Evolutionary conservation across 2,797 vertebrate species (phyloP), one percentile per base, ranked within the genome.

Genomic region (Tauraco hartlaubi): DNA sequence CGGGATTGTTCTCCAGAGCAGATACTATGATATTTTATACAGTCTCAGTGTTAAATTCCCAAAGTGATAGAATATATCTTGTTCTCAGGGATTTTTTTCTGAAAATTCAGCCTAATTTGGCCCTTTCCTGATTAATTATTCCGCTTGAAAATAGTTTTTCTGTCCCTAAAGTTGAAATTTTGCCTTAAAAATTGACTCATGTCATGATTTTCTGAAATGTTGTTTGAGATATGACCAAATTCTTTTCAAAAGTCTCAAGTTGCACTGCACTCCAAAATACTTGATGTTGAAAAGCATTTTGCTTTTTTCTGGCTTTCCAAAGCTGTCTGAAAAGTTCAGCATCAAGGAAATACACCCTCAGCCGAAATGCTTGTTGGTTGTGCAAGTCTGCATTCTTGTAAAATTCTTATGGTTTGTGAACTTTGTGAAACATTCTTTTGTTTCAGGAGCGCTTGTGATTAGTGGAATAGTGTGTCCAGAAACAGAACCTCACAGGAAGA

Each of bases 361-460:
- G 1, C 49, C 61, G 33, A 79, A 85, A 15, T 37, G 13, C 48
- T 73, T 54, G 2, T 61, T 74, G 21, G 4, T 63, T 85, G 33
- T 56, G 33, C 51, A 80, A 75, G 25, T 39, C 35, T 86, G 23
- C 5, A 2, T 76, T 87, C 49, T 78, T 66, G 43, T 76, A 64
- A 74, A 82, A 17, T 63, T 58, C 22, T 39, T 74, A 2, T 6
- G 13, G 28, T 67, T 91, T 79, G 49, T 79, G n/a, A 77, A 37
- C 59, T 91, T 93, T 35, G 16, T 85, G 80, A 92, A 71, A 64
- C 15, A 85, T 94, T 52, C 41, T 84, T 95, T 94, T 83, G 39
- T 98, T 98, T 96, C 92, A 98, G 98, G 97, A 88, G 90, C 64
- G 22, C 88, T 97, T 87, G 56, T 97, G 49, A 15, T 98, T 84